These are phyloP conservation scores for Spilosoma lubricipeda DNA, from an alignment of 2,888 invertebrate species.

Conservation along the genomic window DNA sequence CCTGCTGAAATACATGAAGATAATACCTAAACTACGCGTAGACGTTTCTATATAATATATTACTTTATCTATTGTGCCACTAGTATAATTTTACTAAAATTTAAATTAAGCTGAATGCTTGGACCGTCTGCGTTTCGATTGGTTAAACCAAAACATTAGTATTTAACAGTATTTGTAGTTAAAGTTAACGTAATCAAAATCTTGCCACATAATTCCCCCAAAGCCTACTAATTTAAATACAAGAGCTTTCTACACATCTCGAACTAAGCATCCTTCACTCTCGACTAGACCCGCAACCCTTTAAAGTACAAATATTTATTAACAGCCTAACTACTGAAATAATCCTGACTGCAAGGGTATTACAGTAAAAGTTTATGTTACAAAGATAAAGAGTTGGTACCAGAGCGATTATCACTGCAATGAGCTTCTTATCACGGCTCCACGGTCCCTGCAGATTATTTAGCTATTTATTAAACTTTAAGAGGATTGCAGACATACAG, in stretches of 20 bases:
- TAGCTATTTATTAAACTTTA: slow-evolving; percentile 44
- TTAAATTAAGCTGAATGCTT: no score
- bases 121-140: no score
- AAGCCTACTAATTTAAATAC: slow-evolving; percentile 4
- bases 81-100: no score
- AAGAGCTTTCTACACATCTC: slow-evolving; percentile 7
- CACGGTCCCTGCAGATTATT: slow-evolving; percentile 49
- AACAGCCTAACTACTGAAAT: slow-evolving; percentile 26
- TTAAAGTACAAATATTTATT: slow-evolving; percentile 22
- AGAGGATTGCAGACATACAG: slow-evolving; percentile 16
- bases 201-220: not conserved
- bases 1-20: no score
- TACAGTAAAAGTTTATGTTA: slow-evolving; percentile 50
- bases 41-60: no score
- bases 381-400: slow-evolving; percentile 52
- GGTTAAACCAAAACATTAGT: no score
- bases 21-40: no score
- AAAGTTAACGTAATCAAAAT: not conserved
- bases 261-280: slow-evolving; percentile 7
- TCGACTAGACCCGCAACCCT: slow-evolving; percentile 3
- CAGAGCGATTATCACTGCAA: slow-evolving; percentile 52
- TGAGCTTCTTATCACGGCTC: slow-evolving; percentile 56
- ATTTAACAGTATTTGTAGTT: not conserved
- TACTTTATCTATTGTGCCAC: no score
- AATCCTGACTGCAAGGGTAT: slow-evolving; percentile 36